phyloP scores from a whole-genome alignment of 2,888 invertebrate genomes.

The Andrena praecox region DNA sequence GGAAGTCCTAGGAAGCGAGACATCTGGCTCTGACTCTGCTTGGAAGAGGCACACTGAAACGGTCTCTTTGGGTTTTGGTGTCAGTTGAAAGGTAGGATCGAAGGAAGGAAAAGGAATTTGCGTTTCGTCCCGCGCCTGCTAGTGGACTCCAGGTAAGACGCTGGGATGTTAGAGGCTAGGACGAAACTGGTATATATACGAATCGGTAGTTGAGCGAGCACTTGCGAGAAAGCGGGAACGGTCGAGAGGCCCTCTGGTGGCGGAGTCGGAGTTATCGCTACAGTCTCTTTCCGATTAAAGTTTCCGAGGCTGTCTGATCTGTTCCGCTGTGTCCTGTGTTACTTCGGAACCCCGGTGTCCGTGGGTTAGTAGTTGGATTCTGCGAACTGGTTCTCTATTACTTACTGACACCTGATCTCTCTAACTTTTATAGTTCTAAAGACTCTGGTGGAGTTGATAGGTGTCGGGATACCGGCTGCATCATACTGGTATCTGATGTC shows the following conservation, averaged over 20 bases:
- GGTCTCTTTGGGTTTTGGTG: neutral
- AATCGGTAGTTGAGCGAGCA: too few relatives aligned
- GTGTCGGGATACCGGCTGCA: neutral
- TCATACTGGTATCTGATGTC: neutral
- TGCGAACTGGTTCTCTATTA: neutral
- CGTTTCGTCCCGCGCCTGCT: too few relatives aligned
- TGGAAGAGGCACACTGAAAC: neutral
- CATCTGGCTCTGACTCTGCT: slow-evolving; percentile 2
- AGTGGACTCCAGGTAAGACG: too few relatives aligned
- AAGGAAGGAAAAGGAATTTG: neutral
- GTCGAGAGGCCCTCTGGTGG: too few relatives aligned
- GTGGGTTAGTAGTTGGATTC: neutral
- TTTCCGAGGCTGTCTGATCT: neutral
- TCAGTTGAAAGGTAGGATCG: neutral
- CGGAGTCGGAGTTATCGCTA: too few relatives aligned
- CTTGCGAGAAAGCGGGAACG: too few relatives aligned
- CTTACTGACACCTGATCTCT: neutral
- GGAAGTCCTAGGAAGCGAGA: neutral
- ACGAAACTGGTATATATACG: too few relatives aligned
- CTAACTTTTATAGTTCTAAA: neutral
- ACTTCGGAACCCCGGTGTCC: neutral
- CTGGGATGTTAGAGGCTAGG: too few relatives aligned
- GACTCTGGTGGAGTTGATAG: neutral
- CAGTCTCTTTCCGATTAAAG: too few relatives aligned
- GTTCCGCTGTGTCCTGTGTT: neutral